Evolutionary conservation across 2,888 invertebrate genomes (phyloP), one percentile per base, ranked within the genome.

Genomic region (Tinea pellionella): DNA sequence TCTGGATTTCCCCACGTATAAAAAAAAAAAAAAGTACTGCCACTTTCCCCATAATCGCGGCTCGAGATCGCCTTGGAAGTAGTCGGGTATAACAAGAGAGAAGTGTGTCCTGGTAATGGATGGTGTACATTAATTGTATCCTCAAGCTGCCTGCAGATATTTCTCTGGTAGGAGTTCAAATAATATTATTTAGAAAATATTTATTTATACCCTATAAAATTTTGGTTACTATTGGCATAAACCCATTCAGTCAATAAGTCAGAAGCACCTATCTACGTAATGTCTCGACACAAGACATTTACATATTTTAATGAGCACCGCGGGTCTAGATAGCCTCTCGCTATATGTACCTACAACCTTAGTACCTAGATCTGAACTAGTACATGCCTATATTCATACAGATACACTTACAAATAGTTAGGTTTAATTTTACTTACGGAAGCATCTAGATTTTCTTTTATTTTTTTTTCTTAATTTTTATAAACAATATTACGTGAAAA

Each of bases 261-360:
- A 82, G 81, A 78, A 78, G 80, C 80, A 80, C 83, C 83, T 86
- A 86, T 87, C 87, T 84, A 77, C 81, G 85, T 87, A 87, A 86
- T 87, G 87, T 81, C 84, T 82, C 75, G 67, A 72, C 70, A 64
- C 62, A 59, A 68, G 67, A 70, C 79, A 86, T 87, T 87, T 86
- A 86, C 86, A 87, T 87, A 87, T 87, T 86, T 87, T 87, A 87
- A 87, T 87, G 87, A 87, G 86, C 77, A 71, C 72, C 67, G 72
- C 67, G 67, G 72, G 77, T 77, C 82, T 86, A 85, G 57, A 57
- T 57, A 57, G 57, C 57, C 55, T 55, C 57, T 57, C 32, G 32
- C 32, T 57, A 18, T 53, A 53, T 15, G 19, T 32, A 30, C 24
- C 24, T 24, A 24, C 57, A n/a, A 16, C n/a, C 12, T 55, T 55